A percentile compares a stretch with the other conserved stretches of the same genome.
phyloP scores from a whole-genome alignment of 2,113 vertebrate species.

The Pteropus alecto region DNA sequence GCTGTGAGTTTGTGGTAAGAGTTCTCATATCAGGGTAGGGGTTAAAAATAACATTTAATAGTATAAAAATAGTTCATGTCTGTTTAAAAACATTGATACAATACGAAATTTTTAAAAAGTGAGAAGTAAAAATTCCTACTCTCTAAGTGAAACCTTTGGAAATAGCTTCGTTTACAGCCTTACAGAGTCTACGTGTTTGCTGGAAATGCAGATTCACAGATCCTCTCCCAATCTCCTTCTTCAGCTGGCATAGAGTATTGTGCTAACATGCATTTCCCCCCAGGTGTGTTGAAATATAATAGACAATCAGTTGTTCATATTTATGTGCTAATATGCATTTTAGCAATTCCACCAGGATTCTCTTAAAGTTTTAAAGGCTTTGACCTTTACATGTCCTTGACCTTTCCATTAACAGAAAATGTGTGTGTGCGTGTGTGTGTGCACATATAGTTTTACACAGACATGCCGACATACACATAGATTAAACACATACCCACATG shows the following conservation, averaged over 20 bases:
- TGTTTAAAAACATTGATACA: not conserved
- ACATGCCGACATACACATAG: not conserved
- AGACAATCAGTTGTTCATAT: too few relatives aligned
- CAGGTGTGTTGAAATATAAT: too few relatives aligned
- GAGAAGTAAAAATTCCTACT: not conserved
- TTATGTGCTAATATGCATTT: not conserved
- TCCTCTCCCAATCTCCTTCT: not conserved
- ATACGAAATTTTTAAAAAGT: not conserved
- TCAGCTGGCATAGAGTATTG: not conserved
- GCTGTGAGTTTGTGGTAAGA: not conserved
- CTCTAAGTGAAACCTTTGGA: not conserved
- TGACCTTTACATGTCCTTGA: not conserved
- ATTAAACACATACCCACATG: not conserved
- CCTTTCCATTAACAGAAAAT: not conserved
- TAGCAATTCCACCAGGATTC: not conserved
- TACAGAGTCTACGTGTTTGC: not conserved
- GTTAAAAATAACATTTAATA: not conserved
- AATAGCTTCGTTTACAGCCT: not conserved
- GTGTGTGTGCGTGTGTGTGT: not conserved
- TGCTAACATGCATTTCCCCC: too few relatives aligned
- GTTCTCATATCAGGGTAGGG: too few relatives aligned
- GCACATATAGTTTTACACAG: not conserved
- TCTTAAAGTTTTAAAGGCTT: not conserved
- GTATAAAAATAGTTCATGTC: not conserved
- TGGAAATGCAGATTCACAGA: not conserved